phyloP scores from a whole-genome alignment of 2,797 vertebrate genomes.

The Antrozous pallidus region DNA sequence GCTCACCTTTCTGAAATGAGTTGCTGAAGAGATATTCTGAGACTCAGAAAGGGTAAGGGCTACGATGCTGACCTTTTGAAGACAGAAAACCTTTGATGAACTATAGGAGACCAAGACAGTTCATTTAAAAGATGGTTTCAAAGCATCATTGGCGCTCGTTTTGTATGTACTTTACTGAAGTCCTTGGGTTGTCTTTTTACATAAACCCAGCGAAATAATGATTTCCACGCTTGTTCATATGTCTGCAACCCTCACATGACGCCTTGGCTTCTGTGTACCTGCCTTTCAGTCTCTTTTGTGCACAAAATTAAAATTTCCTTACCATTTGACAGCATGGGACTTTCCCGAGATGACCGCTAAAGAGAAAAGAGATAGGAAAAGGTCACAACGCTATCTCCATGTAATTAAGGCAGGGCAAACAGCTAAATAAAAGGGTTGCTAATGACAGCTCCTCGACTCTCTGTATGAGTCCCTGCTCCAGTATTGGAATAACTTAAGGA shows the following conservation, averaged over 20 bases:
- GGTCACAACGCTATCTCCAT: neutral
- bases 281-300: conserved; percentile 37
- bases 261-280: conserved; percentile 34
- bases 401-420: conserved; percentile 41
- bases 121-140: conserved; percentile 71
- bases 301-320: conserved; percentile 59
- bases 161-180: conserved; percentile 34
- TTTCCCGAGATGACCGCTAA: conserved; percentile 14
- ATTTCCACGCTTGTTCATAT: conserved; percentile 8
- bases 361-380: conserved; percentile 57
- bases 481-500: neutral
- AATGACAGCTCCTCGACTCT: conserved; percentile 12
- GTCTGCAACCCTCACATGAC: conserved; percentile 21
- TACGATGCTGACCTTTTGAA: conserved; percentile 69
- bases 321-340: conserved; percentile 35
- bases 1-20: conserved; percentile 72
- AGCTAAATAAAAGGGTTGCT: conserved; percentile 20
- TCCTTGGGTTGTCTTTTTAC: conserved; percentile 60
- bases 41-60: conserved; percentile 74
- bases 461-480: neutral
- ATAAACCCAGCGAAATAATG: conserved; percentile 53
- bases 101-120: conserved; percentile 70
- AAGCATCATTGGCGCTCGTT: conserved; percentile 47
- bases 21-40: conserved; percentile 67
- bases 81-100: conserved; percentile 75